Percentiles rank a stretch among this genome's conserved stretches.
Evolutionary conservation across 2,888 invertebrate genomes (phyloP).

Genomic region (Drosophila peninsularis): DNA sequence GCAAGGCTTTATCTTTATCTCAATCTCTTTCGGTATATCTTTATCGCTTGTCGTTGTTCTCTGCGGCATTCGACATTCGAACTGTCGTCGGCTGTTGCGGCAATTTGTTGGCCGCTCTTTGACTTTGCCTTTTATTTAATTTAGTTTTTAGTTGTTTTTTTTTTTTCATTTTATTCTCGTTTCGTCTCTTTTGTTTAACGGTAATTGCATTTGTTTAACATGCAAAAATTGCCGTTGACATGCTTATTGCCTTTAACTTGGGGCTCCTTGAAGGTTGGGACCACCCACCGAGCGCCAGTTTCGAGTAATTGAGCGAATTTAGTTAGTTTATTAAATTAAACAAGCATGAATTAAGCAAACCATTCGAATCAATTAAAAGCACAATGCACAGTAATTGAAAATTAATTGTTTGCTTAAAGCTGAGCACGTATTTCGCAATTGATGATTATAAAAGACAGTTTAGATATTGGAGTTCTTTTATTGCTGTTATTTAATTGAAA

Average conservation of each 20-base stretch:
- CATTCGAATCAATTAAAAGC: slow-evolving; percentile 16
- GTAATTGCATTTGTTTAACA: slow-evolving; percentile 72
- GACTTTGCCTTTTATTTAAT: slow-evolving; percentile 67
- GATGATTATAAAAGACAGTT: neutral
- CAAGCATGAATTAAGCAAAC: slow-evolving; percentile 14
- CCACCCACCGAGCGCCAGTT: slow-evolving; percentile 47
- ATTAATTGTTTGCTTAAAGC: neutral
- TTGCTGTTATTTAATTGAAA: no score
- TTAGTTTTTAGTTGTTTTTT: slow-evolving; percentile 42
- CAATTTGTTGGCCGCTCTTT: slow-evolving; percentile 60
- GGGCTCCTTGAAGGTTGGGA: slow-evolving; percentile 58
- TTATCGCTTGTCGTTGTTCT: slow-evolving; percentile 32
- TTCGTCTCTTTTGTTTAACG: slow-evolving; percentile 22
- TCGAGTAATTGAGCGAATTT: slow-evolving; percentile 51
- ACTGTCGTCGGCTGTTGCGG: slow-evolving; percentile 56
- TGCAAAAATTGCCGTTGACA: slow-evolving; percentile 67
- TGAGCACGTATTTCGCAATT: neutral
- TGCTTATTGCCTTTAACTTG: slow-evolving; percentile 56
- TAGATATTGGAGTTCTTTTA: no score
- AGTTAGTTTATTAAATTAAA: slow-evolving; percentile 54
- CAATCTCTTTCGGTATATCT: slow-evolving; percentile 37
- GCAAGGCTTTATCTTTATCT: slow-evolving; percentile 44
- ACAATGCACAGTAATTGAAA: slow-evolving; percentile 11
- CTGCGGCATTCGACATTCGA: slow-evolving; percentile 30
- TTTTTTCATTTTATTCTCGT: slow-evolving; percentile 8